These are phyloP conservation scores for Cabera pusaria DNA, from an alignment of 2,888 invertebrate species.

Conservation along the genomic window DNA sequence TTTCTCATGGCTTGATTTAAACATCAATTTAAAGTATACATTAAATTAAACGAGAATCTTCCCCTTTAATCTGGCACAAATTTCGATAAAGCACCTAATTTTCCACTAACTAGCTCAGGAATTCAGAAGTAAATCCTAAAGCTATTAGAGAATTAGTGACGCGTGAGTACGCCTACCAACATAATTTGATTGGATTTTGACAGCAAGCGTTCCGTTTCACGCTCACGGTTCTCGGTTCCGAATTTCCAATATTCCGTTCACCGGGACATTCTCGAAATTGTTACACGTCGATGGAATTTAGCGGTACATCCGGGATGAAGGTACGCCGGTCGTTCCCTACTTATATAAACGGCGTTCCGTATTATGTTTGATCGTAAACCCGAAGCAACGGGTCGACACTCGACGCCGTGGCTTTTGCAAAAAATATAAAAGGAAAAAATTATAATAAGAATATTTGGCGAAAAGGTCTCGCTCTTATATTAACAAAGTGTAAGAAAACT, in stretches of 20 bases:
- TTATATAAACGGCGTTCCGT: conserved; percentile 15
- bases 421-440: conserved; percentile 5
- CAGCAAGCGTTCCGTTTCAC: conserved; percentile 21
- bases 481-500: too few relatives aligned
- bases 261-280: conserved; percentile 31
- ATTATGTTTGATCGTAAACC: conserved; percentile 16
- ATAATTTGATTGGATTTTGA: conserved; percentile 39
- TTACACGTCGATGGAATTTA: conserved; percentile 29
- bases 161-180: conserved; percentile 5
- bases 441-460: conserved; percentile 9
- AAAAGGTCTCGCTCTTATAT: not conserved
- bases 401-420: conserved; percentile 5
- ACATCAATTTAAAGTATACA: too few relatives aligned
- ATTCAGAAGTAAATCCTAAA: too few relatives aligned
- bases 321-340: conserved; percentile 13
- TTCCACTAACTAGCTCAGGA: conserved; percentile 11
- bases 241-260: conserved; percentile 27
- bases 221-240: conserved; percentile 20
- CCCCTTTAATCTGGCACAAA: too few relatives aligned
- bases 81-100: conserved; percentile 11
- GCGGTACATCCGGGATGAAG: conserved; percentile 19
- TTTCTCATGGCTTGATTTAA: too few relatives aligned
- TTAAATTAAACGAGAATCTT: too few relatives aligned
- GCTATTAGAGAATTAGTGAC: conserved; percentile 14
- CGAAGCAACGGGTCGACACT: not conserved